Percentiles rank a stretch among this genome's conserved stretches.
phyloP scores from a whole-genome alignment of 2,113 vertebrate species.

The Urocynchramus pylzowi region DNA sequence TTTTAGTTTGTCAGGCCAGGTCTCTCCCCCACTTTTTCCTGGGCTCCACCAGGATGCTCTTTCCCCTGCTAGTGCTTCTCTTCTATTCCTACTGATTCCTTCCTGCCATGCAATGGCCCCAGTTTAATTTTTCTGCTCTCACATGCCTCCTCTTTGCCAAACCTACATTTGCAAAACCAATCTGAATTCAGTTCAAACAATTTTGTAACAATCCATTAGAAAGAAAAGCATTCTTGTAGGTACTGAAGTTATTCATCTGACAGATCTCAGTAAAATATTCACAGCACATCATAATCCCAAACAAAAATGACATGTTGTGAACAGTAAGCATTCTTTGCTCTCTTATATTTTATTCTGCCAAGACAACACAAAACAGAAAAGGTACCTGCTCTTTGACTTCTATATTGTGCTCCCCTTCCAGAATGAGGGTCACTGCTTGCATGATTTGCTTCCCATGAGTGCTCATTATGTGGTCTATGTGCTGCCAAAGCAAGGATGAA shows the following conservation, averaged over 20 bases:
- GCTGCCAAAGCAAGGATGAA: conserved; percentile 78
- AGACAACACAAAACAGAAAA: not conserved
- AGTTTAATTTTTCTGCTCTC: not conserved
- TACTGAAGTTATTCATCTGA: not conserved
- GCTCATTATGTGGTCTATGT: conserved; percentile 99
- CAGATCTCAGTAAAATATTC: not conserved
- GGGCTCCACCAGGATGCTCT: not conserved
- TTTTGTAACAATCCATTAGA: not conserved
- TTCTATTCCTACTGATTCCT: not conserved
- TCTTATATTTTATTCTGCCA: not conserved
- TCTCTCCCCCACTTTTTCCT: not conserved
- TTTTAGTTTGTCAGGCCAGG: not conserved
- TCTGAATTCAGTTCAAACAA: not conserved
- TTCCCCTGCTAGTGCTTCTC: not conserved
- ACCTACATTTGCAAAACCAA: not conserved
- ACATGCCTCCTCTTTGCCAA: not conserved
- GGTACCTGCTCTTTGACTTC: conserved; percentile 98
- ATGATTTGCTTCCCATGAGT: conserved; percentile 98
- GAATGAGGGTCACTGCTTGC: conserved; percentile 97
- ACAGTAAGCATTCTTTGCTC: not conserved
- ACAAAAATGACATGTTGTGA: not conserved
- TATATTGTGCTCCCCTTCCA: conserved; percentile 94
- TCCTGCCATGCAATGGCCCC: not conserved
- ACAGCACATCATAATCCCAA: not conserved
- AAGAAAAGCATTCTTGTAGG: not conserved